Percentiles rank a stretch among this genome's conserved stretches.
Conservation (phyloP, 1,140 invertebrate genomes). For the Episyrphus balteatus region DNA sequence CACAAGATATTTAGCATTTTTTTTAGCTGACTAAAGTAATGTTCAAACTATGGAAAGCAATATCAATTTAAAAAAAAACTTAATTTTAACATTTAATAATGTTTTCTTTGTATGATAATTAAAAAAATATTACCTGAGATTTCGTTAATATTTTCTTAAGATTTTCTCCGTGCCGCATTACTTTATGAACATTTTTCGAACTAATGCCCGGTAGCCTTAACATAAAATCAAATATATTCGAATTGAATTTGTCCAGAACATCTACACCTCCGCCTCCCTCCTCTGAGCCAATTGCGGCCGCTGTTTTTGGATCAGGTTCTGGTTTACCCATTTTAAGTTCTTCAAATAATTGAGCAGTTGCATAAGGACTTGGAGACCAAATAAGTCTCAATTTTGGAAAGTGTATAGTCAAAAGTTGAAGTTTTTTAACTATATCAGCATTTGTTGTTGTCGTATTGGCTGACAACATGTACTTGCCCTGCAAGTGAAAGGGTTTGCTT, state of each 20-base stretch:
- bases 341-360: constrained; percentile 90
- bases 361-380: constrained; percentile 92
- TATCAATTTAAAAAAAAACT: no score
- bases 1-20: no score
- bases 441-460: constrained; percentile 47
- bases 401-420: constrained; percentile 87
- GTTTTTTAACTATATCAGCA: constrained; percentile 66
- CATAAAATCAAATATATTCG: constrained; percentile 72
- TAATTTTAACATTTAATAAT: no score
- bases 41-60: no score
- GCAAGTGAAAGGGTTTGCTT: constrained; percentile 80
- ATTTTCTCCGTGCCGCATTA: constrained; percentile 70
- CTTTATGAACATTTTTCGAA: constrained; percentile 67
- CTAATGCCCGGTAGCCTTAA: constrained; percentile 82
- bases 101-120: no score
- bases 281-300: constrained; percentile 53
- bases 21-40: no score
- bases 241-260: constrained; percentile 59
- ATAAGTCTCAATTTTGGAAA: constrained; percentile 85
- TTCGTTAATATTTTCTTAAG: constrained; percentile 54
- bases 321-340: constrained; percentile 69
- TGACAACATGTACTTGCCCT: constrained; percentile 72
- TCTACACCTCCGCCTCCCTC: constrained; percentile 44
- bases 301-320: constrained; percentile 62
- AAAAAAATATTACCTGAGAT: constrained; percentile 16